These are phyloP conservation scores for Bothrops jararaca DNA, from an alignment of 2,113 vertebrate species.

Conservation along the genomic window DNA sequence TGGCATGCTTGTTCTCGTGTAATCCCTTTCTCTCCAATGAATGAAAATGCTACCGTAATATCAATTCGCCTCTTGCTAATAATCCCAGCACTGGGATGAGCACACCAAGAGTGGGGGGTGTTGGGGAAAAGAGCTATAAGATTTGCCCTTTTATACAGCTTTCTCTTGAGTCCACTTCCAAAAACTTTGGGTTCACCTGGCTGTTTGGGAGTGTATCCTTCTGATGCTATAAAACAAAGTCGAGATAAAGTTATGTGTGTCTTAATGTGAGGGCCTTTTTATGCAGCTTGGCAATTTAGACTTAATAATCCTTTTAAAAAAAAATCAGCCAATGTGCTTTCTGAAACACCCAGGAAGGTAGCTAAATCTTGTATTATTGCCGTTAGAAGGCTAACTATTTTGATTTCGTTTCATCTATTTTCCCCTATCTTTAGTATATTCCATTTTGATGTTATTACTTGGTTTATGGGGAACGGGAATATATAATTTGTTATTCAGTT, in stretches of 20 bases:
- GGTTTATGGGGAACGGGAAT: background rate
- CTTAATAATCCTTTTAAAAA: background rate
- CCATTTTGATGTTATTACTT: background rate
- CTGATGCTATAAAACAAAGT: no score
- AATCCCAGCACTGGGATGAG: background rate
- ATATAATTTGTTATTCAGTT: background rate
- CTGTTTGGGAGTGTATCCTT: no score
- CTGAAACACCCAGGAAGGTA: background rate
- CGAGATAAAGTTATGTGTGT: no score
- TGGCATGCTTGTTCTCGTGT: background rate
- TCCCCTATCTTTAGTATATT: background rate
- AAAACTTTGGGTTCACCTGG: background rate
- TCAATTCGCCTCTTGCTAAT: background rate
- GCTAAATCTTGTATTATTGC: background rate
- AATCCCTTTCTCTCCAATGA: background rate
- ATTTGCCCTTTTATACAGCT: background rate
- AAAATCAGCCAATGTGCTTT: background rate
- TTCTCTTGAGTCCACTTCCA: background rate
- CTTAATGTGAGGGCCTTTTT: background rate
- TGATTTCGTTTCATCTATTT: background rate
- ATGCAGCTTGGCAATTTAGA: background rate
- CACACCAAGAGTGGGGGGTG: background rate
- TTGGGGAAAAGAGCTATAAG: background rate
- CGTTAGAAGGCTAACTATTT: background rate
- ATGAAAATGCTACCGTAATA: background rate